Evolutionary conservation across 2,797 vertebrate genomes (phyloP), one percentile per base, ranked within the genome.

Genomic region (Paedocypris micromegethes): DNA sequence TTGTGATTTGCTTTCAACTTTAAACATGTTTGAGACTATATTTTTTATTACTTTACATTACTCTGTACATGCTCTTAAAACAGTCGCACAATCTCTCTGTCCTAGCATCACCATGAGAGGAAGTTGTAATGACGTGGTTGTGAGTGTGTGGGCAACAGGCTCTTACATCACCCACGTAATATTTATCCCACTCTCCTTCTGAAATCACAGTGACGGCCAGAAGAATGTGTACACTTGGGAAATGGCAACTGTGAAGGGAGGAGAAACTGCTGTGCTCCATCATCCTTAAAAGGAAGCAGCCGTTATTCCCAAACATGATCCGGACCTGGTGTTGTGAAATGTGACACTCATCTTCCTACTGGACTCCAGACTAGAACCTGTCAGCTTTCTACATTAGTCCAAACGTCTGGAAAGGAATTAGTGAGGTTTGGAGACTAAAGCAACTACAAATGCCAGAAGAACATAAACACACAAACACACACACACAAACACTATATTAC

Each of bases 221-320:
- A 78, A 66, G 76, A 79, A 79, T 77, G 74, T 40, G 58, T 71
- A 40, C 39, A 56, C 54, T 72, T 72, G 75, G 78, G 76, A 81
- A 81, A 77, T 67, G 61, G 60, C 59, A 54, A 72, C 62, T 70
- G 71, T 54, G 67, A 49, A 61, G 66, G 56, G 58, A 58, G 65
- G 58, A 54, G 66, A 62, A 64, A 51, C 62, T 58, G 62, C 64
- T 62, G 60, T 48, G 47, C 69, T 51, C 49, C 65, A 65, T 73
- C 75, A 5, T 49, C 79, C 81, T 78, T 82, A 81, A 81, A 82
- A 79, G 81, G 76, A 82, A 82, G 77, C 61, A 53, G 43, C 52
- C 61, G 54, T 70, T 48, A 54, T 73, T 77, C 71, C 70, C 6
- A 72, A 77, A 73, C 70, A 70, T 48, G 54, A 52, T 67, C 53